These are phyloP conservation scores for Telenomus remus DNA, from an alignment of 1,140 invertebrate species.

Conservation along the genomic window DNA sequence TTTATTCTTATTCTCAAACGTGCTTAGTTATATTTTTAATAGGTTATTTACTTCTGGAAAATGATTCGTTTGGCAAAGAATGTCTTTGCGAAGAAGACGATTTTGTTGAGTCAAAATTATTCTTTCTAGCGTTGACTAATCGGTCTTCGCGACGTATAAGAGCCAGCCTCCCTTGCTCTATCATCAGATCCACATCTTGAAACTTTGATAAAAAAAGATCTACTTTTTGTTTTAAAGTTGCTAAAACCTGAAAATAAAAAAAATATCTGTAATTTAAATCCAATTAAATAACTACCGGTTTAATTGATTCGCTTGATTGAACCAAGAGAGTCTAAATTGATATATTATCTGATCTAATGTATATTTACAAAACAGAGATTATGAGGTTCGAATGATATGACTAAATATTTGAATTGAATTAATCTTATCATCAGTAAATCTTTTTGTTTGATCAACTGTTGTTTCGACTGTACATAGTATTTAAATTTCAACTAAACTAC, in stretches of 20 bases:
- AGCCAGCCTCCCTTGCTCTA: constrained; percentile 84
- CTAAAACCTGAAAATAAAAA: constrained; percentile 81
- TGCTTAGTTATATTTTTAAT: background rate
- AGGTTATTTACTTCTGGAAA: constrained; percentile 68
- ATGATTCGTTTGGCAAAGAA: constrained; percentile 66
- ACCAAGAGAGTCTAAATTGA: too few relatives aligned
- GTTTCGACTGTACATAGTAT: too few relatives aligned
- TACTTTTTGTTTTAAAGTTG: constrained; percentile 89
- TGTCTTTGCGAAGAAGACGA: constrained; percentile 60
- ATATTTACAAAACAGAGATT: too few relatives aligned
- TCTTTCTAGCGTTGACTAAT: constrained; percentile 81
- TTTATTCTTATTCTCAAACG: background rate
- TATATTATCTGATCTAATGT: too few relatives aligned
- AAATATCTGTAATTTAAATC: constrained; percentile 28
- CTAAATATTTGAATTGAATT: too few relatives aligned
- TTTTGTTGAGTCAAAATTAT: constrained; percentile 75
- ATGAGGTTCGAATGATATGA: too few relatives aligned
- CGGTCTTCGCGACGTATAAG: constrained; percentile 86
- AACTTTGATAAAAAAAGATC: constrained; percentile 85
- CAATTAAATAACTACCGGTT: constrained; percentile 12
- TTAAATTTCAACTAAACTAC: too few relatives aligned
- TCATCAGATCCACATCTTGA: constrained; percentile 81
- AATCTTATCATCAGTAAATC: too few relatives aligned
- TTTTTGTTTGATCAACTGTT: too few relatives aligned
- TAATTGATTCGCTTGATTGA: too few relatives aligned